Conservation (phyloP, 2,113 vertebrate species). For the Helogale parvula region DNA sequence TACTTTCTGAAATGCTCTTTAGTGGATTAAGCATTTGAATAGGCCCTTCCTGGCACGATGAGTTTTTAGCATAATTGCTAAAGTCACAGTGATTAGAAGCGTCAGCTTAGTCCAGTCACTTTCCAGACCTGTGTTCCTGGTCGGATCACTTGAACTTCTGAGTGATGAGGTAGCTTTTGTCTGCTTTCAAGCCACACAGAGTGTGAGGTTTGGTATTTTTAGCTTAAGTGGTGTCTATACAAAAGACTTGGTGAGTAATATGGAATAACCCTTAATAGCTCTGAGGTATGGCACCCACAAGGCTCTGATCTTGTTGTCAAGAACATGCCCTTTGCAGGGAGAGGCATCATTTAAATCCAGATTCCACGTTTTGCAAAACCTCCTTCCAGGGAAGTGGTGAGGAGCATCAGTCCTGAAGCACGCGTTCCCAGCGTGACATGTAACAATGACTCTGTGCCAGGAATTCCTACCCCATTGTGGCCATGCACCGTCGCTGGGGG, state of each 20-base stretch:
- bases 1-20: background rate
- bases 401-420: background rate
- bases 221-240: background rate
- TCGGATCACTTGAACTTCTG: background rate
- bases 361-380: background rate
- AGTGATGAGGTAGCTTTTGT: background rate
- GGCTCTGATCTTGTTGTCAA: background rate
- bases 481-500: background rate
- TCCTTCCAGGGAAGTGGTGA: background rate
- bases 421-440: accelerated
- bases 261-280: background rate
- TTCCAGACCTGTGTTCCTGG: background rate
- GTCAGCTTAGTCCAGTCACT: background rate
- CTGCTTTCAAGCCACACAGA: background rate
- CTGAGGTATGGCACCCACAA: background rate
- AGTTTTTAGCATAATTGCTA: background rate
- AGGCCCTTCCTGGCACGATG: background rate
- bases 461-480: accelerated
- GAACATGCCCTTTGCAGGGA: background rate
- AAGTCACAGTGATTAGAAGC: background rate
- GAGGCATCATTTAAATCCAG: too few relatives aligned
- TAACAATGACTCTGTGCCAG: accelerated
- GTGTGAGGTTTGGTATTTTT: background rate
- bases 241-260: background rate
- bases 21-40: background rate